Evolutionary conservation across 2,888 invertebrate genomes (phyloP).

Genomic region (Ditula angustiorana): DNA sequence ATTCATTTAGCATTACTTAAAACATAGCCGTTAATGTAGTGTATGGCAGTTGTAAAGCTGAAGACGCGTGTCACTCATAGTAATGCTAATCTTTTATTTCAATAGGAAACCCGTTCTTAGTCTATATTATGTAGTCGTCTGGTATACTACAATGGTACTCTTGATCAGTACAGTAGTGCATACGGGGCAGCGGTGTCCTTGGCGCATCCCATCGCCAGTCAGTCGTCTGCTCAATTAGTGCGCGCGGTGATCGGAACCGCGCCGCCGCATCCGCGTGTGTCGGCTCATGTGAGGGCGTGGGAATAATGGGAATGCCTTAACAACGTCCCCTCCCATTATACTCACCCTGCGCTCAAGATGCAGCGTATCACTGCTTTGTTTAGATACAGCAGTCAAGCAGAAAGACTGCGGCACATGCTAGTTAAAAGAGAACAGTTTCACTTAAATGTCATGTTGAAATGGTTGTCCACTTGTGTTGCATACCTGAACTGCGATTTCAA

Average conservation of each 20-base stretch:
- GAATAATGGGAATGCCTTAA: slow-evolving; percentile 63
- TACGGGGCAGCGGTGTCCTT: slow-evolving; percentile 55
- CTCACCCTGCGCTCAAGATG: slow-evolving; percentile 52
- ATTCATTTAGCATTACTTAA: neutral
- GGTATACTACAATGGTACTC: neutral
- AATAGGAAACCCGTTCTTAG: neutral
- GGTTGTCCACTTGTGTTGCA: slow-evolving; percentile 6
- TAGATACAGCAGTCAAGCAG: neutral
- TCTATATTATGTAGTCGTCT: neutral
- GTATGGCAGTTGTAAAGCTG: neutral
- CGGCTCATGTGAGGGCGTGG: slow-evolving; percentile 67
- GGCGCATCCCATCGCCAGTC: slow-evolving; percentile 52
- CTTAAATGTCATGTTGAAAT: too few species aligned
- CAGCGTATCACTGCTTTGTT: slow-evolving; percentile 34
- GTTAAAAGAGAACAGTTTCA: neutral
- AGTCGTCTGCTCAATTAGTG: slow-evolving; percentile 68
- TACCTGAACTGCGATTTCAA: neutral
- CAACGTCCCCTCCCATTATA: slow-evolving; percentile 60
- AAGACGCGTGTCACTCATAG: neutral
- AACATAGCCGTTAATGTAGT: neutral
- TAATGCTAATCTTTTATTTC: neutral
- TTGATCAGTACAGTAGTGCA: neutral
- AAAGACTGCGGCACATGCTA: neutral
- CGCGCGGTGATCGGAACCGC: slow-evolving; percentile 79
- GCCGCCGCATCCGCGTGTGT: slow-evolving; percentile 68